Percentiles rank a stretch among this genome's conserved stretches.
Conservation (phyloP, 2,113 vertebrate genomes). For the Galemys pyrenaicus region DNA sequence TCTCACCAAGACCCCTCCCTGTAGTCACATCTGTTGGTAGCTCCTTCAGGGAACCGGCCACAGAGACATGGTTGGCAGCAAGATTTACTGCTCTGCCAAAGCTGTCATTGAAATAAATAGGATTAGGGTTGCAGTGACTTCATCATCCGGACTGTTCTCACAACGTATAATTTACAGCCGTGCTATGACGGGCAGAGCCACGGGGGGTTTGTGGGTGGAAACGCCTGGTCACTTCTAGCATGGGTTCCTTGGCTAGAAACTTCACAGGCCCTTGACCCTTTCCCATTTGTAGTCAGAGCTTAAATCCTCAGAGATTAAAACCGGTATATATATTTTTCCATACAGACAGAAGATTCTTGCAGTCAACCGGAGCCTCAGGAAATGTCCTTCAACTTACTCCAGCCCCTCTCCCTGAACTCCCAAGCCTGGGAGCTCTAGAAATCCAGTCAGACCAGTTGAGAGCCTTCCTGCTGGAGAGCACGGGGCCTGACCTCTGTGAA, state of each 20-base stretch:
- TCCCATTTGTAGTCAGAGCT: background rate
- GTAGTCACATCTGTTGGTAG: background rate
- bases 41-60: background rate
- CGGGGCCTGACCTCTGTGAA: background rate
- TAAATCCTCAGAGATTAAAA: background rate
- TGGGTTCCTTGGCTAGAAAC: background rate
- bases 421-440: background rate
- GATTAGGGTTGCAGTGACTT: slow-evolving; percentile 50
- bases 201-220: background rate
- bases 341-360: background rate
- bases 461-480: background rate
- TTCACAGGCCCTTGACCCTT: background rate
- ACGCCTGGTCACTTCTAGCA: background rate
- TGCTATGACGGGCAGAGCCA: slow-evolving; percentile 23
- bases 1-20: background rate
- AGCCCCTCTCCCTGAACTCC: background rate
- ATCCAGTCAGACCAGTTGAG: background rate
- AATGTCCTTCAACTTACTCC: background rate
- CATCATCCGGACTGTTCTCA: background rate
- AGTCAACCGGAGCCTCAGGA: background rate
- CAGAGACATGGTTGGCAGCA: background rate
- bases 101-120: slow-evolving; percentile 37
- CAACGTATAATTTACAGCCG: slow-evolving; percentile 28
- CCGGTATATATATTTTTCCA: too few relatives aligned
- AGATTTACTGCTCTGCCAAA: background rate